A percentile compares a stretch with the other conserved stretches of the same genome.
Conservation (phyloP, 1,140 invertebrate genomes). For the Druon quercuslanigerum region DNA sequence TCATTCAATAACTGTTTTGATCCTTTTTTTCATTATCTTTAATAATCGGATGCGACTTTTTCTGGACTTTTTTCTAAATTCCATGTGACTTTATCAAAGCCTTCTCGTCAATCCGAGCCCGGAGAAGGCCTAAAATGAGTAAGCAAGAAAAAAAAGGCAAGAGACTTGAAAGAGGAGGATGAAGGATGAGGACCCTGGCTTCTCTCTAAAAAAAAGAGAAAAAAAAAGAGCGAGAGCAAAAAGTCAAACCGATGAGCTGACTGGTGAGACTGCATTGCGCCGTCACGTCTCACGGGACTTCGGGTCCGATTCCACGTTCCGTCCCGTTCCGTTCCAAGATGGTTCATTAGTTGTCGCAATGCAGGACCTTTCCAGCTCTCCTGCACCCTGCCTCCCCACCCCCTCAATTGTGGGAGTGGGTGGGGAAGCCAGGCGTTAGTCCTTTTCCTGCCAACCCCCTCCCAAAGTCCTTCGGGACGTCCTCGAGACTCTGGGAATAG, state of each 20-base stretch:
- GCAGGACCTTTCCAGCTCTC: conserved; percentile 64
- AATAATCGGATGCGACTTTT: too few species aligned
- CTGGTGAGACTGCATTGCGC: conserved; percentile 71
- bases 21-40: too few species aligned
- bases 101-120: too few species aligned
- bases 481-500: conserved; percentile 62
- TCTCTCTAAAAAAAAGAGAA: conserved; percentile 39
- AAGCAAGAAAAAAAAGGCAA: conserved; percentile 30
- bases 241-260: conserved; percentile 53
- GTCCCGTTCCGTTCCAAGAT: conserved; percentile 68
- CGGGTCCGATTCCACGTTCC: conserved; percentile 52
- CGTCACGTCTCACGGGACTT: conserved; percentile 73
- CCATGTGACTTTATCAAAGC: too few species aligned
- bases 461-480: conserved; percentile 46
- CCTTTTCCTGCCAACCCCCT: conserved; percentile 51
- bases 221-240: conserved; percentile 62
- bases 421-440: conserved; percentile 40
- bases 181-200: conserved; percentile 33
- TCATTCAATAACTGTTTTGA: too few species aligned
- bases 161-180: conserved; percentile 36
- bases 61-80: too few species aligned
- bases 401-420: conserved; percentile 38
- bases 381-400: conserved; percentile 19
- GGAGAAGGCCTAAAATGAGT: conserved; percentile 30
- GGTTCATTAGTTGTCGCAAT: conserved; percentile 76